A percentile compares a stretch with the other conserved stretches of the same genome.
Evolutionary conservation across 2,797 vertebrate species (phyloP).

Genomic region (Glyptemys insculpta): DNA sequence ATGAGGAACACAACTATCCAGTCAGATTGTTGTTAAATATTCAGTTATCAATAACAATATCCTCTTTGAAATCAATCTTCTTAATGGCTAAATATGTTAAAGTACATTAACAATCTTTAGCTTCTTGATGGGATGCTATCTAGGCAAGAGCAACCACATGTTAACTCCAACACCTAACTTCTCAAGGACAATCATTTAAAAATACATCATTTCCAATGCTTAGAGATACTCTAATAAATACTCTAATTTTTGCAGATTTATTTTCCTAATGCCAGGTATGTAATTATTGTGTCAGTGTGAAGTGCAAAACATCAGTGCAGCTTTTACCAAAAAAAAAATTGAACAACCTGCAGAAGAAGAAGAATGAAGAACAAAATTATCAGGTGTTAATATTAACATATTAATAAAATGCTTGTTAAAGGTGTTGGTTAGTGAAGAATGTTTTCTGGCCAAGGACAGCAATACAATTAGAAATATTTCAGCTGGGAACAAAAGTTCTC

Average conservation of each 20-base stretch:
- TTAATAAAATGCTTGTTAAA: conserved; percentile 25
- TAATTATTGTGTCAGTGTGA: conserved; percentile 40
- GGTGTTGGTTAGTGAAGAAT: neutral
- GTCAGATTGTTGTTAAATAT: conserved; percentile 18
- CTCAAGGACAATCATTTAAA: conserved; percentile 20
- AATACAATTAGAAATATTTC: neutral
- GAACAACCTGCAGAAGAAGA: neutral
- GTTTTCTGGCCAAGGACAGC: neutral
- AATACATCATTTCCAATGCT: conserved; percentile 10
- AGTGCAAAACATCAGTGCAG: conserved; percentile 3
- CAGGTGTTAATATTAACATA: conserved; percentile 6
- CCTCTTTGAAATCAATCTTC: neutral
- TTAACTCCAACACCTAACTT: conserved; percentile 23
- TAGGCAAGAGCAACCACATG: neutral
- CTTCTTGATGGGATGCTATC: neutral
- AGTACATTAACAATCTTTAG: conserved; percentile 12
- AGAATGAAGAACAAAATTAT: conserved; percentile 4
- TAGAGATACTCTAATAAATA: conserved; percentile 31
- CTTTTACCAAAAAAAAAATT: neutral
- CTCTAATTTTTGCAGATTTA: conserved; percentile 28
- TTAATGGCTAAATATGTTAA: conserved; percentile 20
- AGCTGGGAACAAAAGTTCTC: neutral
- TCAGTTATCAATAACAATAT: conserved; percentile 16
- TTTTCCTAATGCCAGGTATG: conserved; percentile 15
- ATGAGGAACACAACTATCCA: neutral